Base-by-base conservation (phyloP, 2,113 vertebrate genomes). In the Alouatta palliata region DNA sequence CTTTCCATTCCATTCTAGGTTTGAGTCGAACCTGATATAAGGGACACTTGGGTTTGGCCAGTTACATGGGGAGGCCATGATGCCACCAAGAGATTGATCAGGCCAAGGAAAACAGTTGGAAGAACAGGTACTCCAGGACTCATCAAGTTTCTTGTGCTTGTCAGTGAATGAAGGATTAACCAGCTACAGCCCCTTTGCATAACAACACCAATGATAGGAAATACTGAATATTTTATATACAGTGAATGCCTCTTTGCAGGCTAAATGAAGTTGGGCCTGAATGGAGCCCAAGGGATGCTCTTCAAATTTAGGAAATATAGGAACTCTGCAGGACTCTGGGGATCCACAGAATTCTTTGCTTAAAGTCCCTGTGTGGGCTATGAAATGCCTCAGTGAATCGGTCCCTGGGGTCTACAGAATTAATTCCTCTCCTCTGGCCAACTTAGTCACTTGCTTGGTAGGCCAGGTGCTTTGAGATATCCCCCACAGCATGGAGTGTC, bases 351-450 rank as follows among this genome's bases (percentile, higher is more conserved):
- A 71, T 75, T 61, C 45, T 30, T 83, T 37, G 71, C n/a, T 35
- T 54, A 7, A 66, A 43, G 75, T 92, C 40, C 75, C 56, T 21
- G 8, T 35, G 2, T 79, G 94, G 30, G 75, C 73, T 54, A 8
- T 43, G 81, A 76, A 81, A 12, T 25, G 54, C 30, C 43, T 80
- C 79, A 8, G 1, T 19, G 61, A 61, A 45, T 86, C 5, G 32
- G 37, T 32, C 40, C 40, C 27, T 8, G 45, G 35, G 40, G 83
- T 75, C 71, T 81, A 17, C 1, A 68, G 82, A 91, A 77, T 86
- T 49, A n/a, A 81, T 56, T 61, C 43, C 5, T 85, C 14, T 95
- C n/a, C 47, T 82, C 45, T 84, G 56, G 73, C 66, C 86, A 91
- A 58, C 7, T 27, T 20, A 19, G 3, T n/a, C 52, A 35, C 6